Base-by-base conservation (phyloP, 2,113 vertebrate genomes). In the Tragulus kanchil region DNA sequence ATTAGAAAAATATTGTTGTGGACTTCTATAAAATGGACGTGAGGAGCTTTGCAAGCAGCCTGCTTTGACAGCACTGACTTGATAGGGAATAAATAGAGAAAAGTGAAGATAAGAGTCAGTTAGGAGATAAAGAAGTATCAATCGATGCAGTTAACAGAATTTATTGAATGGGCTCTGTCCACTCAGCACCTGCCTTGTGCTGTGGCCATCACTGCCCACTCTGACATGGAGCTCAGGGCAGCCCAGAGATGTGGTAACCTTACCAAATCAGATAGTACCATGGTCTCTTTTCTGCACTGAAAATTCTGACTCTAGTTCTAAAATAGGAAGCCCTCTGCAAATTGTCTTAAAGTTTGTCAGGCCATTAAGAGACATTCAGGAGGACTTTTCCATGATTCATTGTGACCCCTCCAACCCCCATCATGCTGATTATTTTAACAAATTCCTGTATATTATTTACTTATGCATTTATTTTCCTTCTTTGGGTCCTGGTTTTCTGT, bases 41-140 rank as follows among this genome's bases (percentile, higher is more conserved):
- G 23, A 6, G 28, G 56, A 81, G 16, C n/a, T 61, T 28, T 21
- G 62, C 36, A 71, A 59, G 36, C 16, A 93, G 84, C 14, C 56
- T 86, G 31, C 23, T 69, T 36, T 87, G 67, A 82, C 28, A 92
- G 58, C 54, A 64, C 31, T 19, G 36, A 84, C 19, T 25, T 23
- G 58, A 52, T 77, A 5, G 69, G 48, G 42, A 94, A n/a, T 62
- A 69, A 48, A 10, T 79, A 28, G 75, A 75, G 12, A 25, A 54
- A 90, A 50, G 28, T 71, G 48, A 82, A 90, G 85, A 71, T 7
- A n/a, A 13, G 17, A 92, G 90, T 69, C 54, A 92, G 23, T 78
- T 50, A 92, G 81, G 48, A 92, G 93, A 88, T 45, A 77, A 94
- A 93, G 62, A 88, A 90, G 50, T 3, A 61, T 25, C 64, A 42